These are phyloP conservation scores for Osmerus mordax DNA, from an alignment of 2,113 vertebrate species.

Conservation along the genomic window DNA sequence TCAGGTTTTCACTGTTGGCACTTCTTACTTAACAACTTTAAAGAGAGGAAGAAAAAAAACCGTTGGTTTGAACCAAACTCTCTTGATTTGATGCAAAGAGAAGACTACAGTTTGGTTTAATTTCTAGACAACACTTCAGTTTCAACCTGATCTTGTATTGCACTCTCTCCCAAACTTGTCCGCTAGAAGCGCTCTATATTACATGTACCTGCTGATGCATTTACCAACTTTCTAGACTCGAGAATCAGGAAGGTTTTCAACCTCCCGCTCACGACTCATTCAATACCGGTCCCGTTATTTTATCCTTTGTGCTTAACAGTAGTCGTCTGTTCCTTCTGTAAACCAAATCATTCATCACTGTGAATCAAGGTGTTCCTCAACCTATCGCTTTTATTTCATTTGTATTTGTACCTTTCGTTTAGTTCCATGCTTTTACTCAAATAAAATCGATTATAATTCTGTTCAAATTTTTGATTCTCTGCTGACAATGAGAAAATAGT, in stretches of 20 bases:
- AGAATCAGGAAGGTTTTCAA: too few species aligned
- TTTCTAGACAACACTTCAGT: neutral
- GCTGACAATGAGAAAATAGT: slow-evolving; percentile 2
- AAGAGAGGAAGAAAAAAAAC: too few species aligned
- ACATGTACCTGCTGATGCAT: too few species aligned
- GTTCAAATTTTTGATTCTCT: slow-evolving; percentile 33
- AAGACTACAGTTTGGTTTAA: neutral
- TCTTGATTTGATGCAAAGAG: neutral
- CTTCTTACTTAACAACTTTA: neutral
- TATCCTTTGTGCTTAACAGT: slow-evolving; percentile 17
- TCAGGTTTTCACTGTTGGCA: neutral
- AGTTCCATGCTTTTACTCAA: slow-evolving; percentile 52
- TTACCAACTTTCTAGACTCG: too few species aligned
- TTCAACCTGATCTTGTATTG: neutral
- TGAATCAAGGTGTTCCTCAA: slow-evolving; percentile 69
- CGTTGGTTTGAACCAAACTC: neutral
- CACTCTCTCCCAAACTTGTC: neutral
- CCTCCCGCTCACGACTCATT: neutral
- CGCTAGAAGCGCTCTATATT: too few species aligned
- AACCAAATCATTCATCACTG: slow-evolving; percentile 67
- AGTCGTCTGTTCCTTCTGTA: slow-evolving; percentile 27
- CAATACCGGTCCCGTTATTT: neutral
- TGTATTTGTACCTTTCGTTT: slow-evolving; percentile 11
- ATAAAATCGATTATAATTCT: slow-evolving; percentile 57
- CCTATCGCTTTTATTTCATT: slow-evolving; percentile 14